Evolutionary conservation across 2,888 invertebrate genomes (phyloP), one percentile per base, ranked within the genome.

Genomic region (Ypsolopha scabrella): DNA sequence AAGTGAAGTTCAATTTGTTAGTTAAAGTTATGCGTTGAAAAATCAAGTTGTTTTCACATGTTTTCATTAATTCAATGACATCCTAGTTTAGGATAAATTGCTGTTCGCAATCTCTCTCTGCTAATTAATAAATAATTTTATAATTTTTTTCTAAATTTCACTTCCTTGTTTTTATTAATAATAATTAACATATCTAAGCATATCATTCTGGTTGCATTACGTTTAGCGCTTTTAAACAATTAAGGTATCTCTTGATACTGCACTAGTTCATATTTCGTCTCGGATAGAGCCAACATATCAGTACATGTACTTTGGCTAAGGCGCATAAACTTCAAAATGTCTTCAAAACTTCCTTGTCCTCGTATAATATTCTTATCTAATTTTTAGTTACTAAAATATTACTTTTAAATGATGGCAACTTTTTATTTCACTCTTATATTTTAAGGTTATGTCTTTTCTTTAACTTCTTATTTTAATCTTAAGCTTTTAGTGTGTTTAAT

Each of bases 401-500:
- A 44, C 48, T 51, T 52, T 56, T 52, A 47, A 37, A 45, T 37
- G 1, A 36, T 48, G 48, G 48, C 48, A 48, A 53, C 59, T 63
- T 55, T 60, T 60, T 55, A 53, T 58, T 52, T 59, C 59, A 58
- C 55, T 51, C 55, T 51, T 50, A 55, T 57, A 48, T 53, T 58
- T 56, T 57, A 52, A 48, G 51, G 60, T 53, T 61, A 60, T 57
- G 54, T 57, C 58, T 59, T 71, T 60, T 67, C 65, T 67, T 64
- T 70, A 48, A 72, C 75, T 75, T 76, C 77, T 78, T 77, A 75
- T 71, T 72, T 78, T 82, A 82, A 80, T 68, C 62, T 75, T 83
- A 83, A 82, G 83, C 70, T 79, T 80, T 79, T 75, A 80, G 83
- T 83, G 83, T 83, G 83, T 75, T 86, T 85, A 82, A 75, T 86